Base-by-base conservation (phyloP, 1,140 invertebrate species). In the Nephila pilipes region DNA sequence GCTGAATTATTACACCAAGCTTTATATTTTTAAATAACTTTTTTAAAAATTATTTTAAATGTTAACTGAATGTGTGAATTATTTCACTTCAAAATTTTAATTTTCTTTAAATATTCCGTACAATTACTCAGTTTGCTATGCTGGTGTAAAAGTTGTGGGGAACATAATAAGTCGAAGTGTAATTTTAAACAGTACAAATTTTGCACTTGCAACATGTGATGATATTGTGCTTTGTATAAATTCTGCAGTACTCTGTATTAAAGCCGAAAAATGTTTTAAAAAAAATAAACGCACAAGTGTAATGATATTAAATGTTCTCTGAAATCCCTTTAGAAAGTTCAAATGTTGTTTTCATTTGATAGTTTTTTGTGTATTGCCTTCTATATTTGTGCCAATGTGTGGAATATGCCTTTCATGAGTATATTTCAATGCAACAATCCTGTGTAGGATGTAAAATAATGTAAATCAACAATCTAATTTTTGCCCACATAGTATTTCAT, bases 261-360 rank as follows among this genome's bases (percentile, higher is more conserved):
- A 81, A 81, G 38, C 22, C 54, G 80, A 14, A 81, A 75, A 8
- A n/a, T 81, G 80, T 54, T 25, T 25, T 25, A 65, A 69, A 32
- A 69, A 69, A 29, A 69, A 75, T 75, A 75, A 75, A 75, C 69
- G 69, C 69, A 75, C 69, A 75, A 75, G 29, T 75, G 29, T 75
- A 75, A 75, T 75, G 69, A 80, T 80, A 80, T 46, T 81, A 54
- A 46, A 81, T 54, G 80, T 81, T 81, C 36, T 81, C n/a, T 81
- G 80, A n/a, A 81, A 81, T 81, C 80, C 46, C 38, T 55, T 75
- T 75, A 75, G 69, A 75, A 60, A 75, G 69, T 75, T 75, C 69
- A 75, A 75, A 75, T 75, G 58, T 14, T 60, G 69, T 32, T 36
- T 75, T 75, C 69, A 75, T 75, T 75, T 75, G 69, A 75, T 75